Percentiles rank a stretch among this genome's conserved stretches.
These are phyloP conservation scores for Tridacna crocea DNA, from an alignment of 2,888 invertebrate genomes.

Conservation along the genomic window DNA sequence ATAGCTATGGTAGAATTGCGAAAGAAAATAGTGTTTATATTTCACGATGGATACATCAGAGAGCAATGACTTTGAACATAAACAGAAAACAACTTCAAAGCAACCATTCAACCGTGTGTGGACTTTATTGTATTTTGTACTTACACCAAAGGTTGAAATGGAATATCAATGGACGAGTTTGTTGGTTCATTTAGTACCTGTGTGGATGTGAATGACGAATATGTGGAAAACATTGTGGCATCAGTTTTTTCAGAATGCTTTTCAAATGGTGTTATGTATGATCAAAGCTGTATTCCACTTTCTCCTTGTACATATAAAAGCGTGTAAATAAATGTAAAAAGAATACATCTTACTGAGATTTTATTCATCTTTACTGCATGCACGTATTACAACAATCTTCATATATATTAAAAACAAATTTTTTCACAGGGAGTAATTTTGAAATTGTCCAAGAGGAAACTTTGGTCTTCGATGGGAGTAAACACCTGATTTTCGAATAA, in stretches of 20 bases:
- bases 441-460: background rate
- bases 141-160: constrained; percentile 27
- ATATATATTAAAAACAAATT: background rate
- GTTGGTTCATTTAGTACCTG: constrained; percentile 15
- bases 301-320: background rate
- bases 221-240: constrained; percentile 1
- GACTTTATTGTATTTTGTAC: constrained; percentile 39
- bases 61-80: background rate
- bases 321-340: constrained; percentile 5
- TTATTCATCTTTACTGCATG: too few species aligned
- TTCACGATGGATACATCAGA: constrained; percentile 13
- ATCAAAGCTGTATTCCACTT: constrained; percentile 18
- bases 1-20: constrained; percentile 22
- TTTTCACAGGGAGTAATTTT: background rate
- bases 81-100: constrained; percentile 31
- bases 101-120: constrained; percentile 26
- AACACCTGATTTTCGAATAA: background rate
- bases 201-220: constrained; percentile 26
- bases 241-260: constrained; percentile 15
- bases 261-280: constrained; percentile 23
- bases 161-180: constrained; percentile 22
- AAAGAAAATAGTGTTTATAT: constrained; percentile 24
- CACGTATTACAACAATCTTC: too few species aligned
- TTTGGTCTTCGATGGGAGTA: constrained; percentile 15
- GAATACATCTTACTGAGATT: too few species aligned